Base-by-base conservation (phyloP, 2,797 vertebrate genomes). In the Monodelphis domestica region DNA sequence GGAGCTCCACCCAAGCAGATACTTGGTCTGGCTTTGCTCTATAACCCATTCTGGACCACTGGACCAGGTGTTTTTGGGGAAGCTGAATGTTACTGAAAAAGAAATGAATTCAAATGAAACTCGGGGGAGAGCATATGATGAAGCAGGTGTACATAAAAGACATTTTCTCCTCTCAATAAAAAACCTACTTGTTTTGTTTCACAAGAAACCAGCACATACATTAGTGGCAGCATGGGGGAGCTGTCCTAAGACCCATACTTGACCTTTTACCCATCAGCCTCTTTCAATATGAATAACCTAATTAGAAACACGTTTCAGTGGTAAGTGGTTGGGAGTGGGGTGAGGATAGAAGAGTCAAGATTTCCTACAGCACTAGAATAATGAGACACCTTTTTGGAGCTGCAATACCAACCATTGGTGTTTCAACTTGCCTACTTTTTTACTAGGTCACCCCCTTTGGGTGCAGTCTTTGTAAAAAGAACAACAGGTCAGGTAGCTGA, bases 381-480 rank as follows among this genome's bases (percentile, higher is more conserved):
- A 33, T 30, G 63, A 21, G 70, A 10, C 38, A 45, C 30, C 54
- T 51, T 90, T 95, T 56, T 54, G 29, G 21, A 84, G 51, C 4
- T 55, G 88, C 90, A 91, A 92, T 91, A 29, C 33, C 26, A 21
- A 33, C 52, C 6, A 15, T 55, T 51, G 89, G 90, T 52, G n/a
- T 59, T 92, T 88, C 54, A 56, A 38, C 24, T 5, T 38, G 6
- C 21, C 38, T 78, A 45, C 38, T 87, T 89, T 96, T 87, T 91
- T 59, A 55, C 53, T 50, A 50, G n/a, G 55, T 4, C 94, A 59
- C 14, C 21, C 91, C 57, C 91, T 91, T 90, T 45, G 0, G 28
- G 54, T n/a, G 28, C 12, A 84, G 51, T 38, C 91, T 95, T 96
- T 97, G 95, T 88, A 89, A 89, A 95, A 94, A 53, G 87, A 88